These are phyloP conservation scores for Theocolax elegans DNA, from an alignment of 1,140 invertebrate species.

Conservation along the genomic window DNA sequence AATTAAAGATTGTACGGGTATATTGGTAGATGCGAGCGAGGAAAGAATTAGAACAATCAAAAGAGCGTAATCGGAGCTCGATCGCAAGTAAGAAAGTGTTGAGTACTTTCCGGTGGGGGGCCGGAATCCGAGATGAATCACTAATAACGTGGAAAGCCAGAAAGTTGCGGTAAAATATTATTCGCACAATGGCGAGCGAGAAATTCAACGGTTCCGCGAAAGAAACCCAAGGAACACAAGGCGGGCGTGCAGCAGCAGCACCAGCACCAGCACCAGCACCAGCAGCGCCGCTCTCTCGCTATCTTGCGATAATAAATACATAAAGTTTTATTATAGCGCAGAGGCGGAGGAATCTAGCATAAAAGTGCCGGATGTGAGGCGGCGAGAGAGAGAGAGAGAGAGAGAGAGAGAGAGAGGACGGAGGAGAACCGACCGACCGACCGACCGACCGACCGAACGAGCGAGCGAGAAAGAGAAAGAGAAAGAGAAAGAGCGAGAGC, in stretches of 20 bases:
- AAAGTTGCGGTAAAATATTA: slow-evolving; percentile 23
- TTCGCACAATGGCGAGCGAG: slow-evolving; percentile 17
- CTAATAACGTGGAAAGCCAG: slow-evolving; percentile 22
- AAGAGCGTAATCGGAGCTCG: neutral
- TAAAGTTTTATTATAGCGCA: slow-evolving; percentile 56
- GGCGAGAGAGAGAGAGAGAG: slow-evolving; percentile 18
- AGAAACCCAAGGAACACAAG: slow-evolving; percentile 26
- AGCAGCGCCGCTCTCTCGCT: slow-evolving; percentile 47
- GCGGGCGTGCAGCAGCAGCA: slow-evolving; percentile 19
- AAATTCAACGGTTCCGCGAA: slow-evolving; percentile 24
- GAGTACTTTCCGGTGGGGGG: neutral
- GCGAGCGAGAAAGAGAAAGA: slow-evolving; percentile 30
- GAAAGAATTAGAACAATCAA: too few species aligned
- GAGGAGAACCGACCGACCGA: slow-evolving; percentile 32
- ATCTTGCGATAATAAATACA: slow-evolving; percentile 58
- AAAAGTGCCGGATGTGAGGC: slow-evolving; percentile 50
- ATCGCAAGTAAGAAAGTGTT: neutral
- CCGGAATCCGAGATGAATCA: slow-evolving; percentile 31
- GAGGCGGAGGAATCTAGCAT: slow-evolving; percentile 43
- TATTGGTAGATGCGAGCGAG: too few species aligned
- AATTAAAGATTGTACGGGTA: too few species aligned
- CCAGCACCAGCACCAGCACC: slow-evolving; percentile 19
- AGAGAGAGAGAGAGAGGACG: slow-evolving; percentile 27
- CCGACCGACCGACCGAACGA: slow-evolving; percentile 31
- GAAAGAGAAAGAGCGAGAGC: slow-evolving; percentile 44